phyloP scores from a whole-genome alignment of 2,797 vertebrate species.

The Fundulus diaphanus region DNA sequence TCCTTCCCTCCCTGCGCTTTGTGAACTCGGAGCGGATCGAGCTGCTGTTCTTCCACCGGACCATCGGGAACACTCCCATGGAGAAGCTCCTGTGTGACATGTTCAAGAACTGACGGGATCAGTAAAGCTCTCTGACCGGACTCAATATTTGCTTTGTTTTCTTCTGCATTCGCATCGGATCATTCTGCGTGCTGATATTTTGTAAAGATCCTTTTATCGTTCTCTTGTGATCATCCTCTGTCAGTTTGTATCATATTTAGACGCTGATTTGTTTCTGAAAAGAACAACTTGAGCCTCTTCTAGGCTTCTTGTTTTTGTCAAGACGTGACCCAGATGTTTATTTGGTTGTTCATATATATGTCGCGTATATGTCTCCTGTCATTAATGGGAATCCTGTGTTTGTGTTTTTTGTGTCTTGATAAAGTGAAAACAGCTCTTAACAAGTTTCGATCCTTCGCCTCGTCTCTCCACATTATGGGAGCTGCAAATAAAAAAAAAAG shows the following conservation, averaged over 20 bases:
- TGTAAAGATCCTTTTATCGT: conserved; percentile 59
- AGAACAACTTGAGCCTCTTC: conserved; percentile 8
- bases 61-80: conserved; percentile 98
- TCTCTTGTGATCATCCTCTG: conserved; percentile 32
- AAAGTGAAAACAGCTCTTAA: conserved; percentile 39
- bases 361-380: conserved; percentile 29
- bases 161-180: conserved; percentile 38
- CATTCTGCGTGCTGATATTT: conserved; percentile 56
- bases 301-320: conserved; percentile 18
- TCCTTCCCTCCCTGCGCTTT: conserved; percentile 91
- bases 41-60: conserved; percentile 95
- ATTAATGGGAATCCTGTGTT: conserved; percentile 34
- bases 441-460: conserved; percentile 4
- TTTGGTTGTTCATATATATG: conserved; percentile 52
- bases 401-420: conserved; percentile 55
- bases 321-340: conserved; percentile 30
- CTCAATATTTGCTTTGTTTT: conserved; percentile 30
- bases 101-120: conserved; percentile 90
- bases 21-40: conserved; percentile 92
- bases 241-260: conserved; percentile 47
- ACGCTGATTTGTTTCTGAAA: conserved; percentile 25
- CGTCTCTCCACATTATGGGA: not conserved
- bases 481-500: not conserved
- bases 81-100: conserved; percentile 98
- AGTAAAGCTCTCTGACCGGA: not conserved